Evolutionary conservation across 2,113 vertebrate species (phyloP).

Genomic region (Myanophis thanlyinensis): DNA sequence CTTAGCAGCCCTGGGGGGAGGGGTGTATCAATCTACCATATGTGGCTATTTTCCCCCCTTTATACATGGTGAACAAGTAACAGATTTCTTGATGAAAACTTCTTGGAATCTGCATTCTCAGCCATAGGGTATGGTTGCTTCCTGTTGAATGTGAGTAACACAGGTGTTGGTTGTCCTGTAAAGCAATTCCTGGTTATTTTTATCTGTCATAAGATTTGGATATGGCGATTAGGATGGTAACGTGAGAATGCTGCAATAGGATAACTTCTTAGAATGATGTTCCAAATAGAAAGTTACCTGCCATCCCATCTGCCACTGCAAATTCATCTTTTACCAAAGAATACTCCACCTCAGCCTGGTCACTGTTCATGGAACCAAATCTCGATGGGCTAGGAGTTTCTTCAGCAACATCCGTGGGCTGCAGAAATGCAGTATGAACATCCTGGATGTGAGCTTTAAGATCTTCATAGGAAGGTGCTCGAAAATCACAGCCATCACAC

Average conservation of each 20-base stretch:
- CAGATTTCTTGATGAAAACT: background rate
- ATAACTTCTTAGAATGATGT: background rate
- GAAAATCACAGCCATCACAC: slow-evolving; percentile 98
- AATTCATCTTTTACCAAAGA: slow-evolving; percentile 86
- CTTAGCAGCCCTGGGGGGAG: background rate
- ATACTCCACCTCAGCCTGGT: slow-evolving; percentile 85
- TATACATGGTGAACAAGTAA: background rate
- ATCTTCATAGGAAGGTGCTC: slow-evolving; percentile 93
- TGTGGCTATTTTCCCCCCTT: background rate
- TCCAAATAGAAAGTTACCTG: slow-evolving; percentile 71
- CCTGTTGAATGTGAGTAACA: too few species aligned
- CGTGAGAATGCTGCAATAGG: background rate
- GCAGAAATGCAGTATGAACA: slow-evolving; percentile 95
- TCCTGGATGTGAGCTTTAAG: slow-evolving; percentile 97
- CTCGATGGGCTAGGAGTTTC: slow-evolving; percentile 70
- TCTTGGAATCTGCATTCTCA: background rate
- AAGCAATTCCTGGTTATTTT: background rate
- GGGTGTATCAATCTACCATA: background rate
- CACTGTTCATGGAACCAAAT: slow-evolving; percentile 79
- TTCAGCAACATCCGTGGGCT: slow-evolving; percentile 90
- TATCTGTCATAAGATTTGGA: background rate
- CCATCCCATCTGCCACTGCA: slow-evolving; percentile 79
- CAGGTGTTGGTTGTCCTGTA: too few species aligned
- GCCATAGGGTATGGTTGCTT: background rate
- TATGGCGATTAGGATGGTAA: background rate